Evolutionary conservation across 2,797 vertebrate species (phyloP).

Genomic region (Molossus molossus): DNA sequence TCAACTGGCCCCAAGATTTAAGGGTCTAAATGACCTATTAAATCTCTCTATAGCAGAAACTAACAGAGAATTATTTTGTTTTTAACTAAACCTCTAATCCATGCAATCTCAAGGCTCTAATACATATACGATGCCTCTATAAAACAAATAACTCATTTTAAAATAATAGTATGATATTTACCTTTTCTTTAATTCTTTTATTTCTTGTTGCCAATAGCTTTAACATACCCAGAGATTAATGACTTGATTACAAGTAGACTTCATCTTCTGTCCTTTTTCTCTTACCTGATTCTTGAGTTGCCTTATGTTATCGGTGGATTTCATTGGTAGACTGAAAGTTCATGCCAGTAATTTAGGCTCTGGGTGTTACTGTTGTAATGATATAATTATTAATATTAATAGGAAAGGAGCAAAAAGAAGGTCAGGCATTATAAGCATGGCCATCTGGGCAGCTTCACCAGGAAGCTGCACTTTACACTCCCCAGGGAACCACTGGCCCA

Average conservation of each 20-base stretch:
- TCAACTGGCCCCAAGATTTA: slow-evolving; percentile 3
- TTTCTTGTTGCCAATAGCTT: not conserved
- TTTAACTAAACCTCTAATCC: slow-evolving; percentile 59
- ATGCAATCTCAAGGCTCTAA: slow-evolving; percentile 18
- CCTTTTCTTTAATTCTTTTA: slow-evolving; percentile 46
- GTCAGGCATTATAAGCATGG: too few species aligned
- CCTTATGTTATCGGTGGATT: not conserved
- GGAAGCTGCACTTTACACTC: too few species aligned
- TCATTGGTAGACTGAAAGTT: not conserved
- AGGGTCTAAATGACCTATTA: not conserved
- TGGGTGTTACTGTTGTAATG: not conserved
- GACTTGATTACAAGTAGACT: not conserved
- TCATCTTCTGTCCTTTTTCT: slow-evolving; percentile 34
- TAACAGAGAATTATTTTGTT: slow-evolving; percentile 42
- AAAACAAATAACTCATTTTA: slow-evolving; percentile 36
- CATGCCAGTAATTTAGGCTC: not conserved
- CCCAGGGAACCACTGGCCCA: too few species aligned
- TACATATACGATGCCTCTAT: not conserved
- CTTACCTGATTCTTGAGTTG: not conserved
- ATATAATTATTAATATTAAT: too few species aligned
- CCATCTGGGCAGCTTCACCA: too few species aligned
- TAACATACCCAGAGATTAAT: not conserved
- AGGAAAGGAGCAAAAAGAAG: too few species aligned
- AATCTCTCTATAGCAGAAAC: slow-evolving; percentile 29
- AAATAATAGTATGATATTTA: slow-evolving; percentile 28